A percentile compares a stretch with the other conserved stretches of the same genome.
Conservation (phyloP, 2,113 vertebrate species). For the Lophochroa leadbeateri region DNA sequence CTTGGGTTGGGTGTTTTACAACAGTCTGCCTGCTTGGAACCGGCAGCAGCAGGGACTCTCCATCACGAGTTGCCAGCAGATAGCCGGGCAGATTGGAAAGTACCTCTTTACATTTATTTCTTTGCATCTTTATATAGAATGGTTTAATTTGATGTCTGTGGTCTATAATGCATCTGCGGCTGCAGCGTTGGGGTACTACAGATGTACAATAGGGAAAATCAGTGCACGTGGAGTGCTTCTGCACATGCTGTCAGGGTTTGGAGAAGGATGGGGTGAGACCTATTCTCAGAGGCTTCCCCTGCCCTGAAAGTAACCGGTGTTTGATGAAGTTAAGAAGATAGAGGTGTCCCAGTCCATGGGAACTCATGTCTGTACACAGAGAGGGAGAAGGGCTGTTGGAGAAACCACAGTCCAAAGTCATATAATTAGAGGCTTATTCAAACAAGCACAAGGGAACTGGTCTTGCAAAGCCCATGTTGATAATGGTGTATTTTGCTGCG, state of each 20-base stretch:
- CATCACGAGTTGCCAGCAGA: not conserved
- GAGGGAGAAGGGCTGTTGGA: not conserved
- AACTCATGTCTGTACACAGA: not conserved
- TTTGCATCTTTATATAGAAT: not conserved
- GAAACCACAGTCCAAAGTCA: not conserved
- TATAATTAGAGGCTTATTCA: not conserved
- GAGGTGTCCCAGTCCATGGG: not conserved
- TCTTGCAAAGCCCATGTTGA: accelerated
- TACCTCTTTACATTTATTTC: not conserved
- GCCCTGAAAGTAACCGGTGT: not conserved
- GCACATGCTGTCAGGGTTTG: too few relatives aligned
- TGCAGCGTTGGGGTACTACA: not conserved
- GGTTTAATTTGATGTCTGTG: not conserved
- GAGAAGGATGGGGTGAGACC: too few relatives aligned
- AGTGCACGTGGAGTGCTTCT: accelerated
- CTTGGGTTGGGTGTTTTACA: not conserved
- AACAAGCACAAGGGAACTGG: not conserved
- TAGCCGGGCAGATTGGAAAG: constrained; percentile 43
- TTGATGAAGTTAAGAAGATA: not conserved
- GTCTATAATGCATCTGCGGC: accelerated
- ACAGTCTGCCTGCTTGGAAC: constrained; percentile 28
- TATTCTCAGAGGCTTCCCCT: not conserved
- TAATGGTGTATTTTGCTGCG: not conserved
- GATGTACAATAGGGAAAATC: not conserved
- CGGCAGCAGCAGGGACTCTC: constrained; percentile 11